These are phyloP conservation scores for Pocillopora meandrina DNA, from an alignment of 92 coral and sea anemone species.

Conservation along the genomic window DNA sequence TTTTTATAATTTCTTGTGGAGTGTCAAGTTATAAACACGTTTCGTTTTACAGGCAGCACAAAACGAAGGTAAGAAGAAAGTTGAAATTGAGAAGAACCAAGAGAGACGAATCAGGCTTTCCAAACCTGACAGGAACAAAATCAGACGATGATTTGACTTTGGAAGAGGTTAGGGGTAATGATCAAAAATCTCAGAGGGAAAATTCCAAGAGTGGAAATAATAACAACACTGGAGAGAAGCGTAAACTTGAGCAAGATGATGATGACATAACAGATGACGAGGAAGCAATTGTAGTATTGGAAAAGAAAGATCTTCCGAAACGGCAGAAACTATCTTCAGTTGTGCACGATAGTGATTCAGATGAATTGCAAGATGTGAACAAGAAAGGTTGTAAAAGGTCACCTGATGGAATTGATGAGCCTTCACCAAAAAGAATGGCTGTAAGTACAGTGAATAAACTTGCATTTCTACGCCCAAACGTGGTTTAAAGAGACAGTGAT, in stretches of 20 bases:
- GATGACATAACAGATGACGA: conserved; percentile 37
- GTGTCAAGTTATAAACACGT: not conserved
- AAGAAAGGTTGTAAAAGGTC: conserved; percentile 5
- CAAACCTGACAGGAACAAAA: not conserved
- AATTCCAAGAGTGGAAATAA: not conserved
- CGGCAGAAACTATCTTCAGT: conserved; percentile 5
- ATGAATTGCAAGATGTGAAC: conserved; percentile 1
- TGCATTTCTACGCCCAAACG: not conserved
- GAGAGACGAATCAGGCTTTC: not conserved
- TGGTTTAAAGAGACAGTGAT: not conserved
- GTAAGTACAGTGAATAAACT: not conserved
- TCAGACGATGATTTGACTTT: not conserved
- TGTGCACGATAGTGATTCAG: conserved; percentile 9
- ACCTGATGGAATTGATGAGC: conserved; percentile 3
- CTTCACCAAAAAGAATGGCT: conserved; percentile 30
- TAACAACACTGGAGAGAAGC: conserved; percentile 10
- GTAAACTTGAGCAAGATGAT: conserved; percentile 11
- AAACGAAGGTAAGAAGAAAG: not conserved
- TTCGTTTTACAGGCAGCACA: conserved; percentile 15
- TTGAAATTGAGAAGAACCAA: conserved; percentile 23
- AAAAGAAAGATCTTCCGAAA: conserved; percentile 2
- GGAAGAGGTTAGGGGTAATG: not conserved
- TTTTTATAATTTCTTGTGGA: too few species aligned
- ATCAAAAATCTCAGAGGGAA: not conserved
- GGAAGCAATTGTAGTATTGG: not conserved